Percentiles rank a stretch among this genome's conserved stretches.
Conservation (phyloP, 2,113 vertebrate genomes). For the Rhynchopsitta pachyrhyncha region DNA sequence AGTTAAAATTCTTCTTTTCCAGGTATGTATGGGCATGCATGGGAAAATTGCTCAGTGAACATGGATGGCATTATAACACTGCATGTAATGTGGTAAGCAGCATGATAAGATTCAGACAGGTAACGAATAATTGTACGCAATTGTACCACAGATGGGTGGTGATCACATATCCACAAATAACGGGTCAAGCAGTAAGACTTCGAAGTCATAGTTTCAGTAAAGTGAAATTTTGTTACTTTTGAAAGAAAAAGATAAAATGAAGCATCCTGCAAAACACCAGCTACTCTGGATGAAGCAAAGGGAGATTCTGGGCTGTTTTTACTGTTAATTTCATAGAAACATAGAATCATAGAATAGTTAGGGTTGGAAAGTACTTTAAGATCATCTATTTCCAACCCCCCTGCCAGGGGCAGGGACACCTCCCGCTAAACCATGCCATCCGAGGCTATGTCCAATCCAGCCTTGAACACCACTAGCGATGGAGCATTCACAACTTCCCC, state of each 20-base stretch:
- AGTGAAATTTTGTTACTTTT: background rate
- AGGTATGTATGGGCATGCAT: fast-evolving
- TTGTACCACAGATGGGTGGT: background rate
- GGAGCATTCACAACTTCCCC: too few species aligned
- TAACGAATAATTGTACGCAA: background rate
- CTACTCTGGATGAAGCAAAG: background rate
- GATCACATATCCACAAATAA: too few species aligned
- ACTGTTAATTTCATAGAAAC: background rate
- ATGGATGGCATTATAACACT: background rate
- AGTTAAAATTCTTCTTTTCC: background rate
- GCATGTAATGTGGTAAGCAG: fast-evolving
- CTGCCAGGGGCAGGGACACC: too few species aligned
- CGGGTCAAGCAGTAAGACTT: background rate
- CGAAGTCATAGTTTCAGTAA: background rate
- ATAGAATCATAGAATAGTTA: too few species aligned
- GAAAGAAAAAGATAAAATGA: background rate
- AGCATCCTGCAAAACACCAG: background rate
- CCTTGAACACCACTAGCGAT: too few species aligned
- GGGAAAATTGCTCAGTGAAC: fast-evolving
- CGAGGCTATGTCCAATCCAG: too few species aligned
- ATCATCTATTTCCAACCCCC: too few species aligned
- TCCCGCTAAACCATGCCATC: too few species aligned
- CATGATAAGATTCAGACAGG: background rate
- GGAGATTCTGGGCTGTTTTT: background rate
- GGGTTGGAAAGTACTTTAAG: too few species aligned